Evolutionary conservation across 2,113 vertebrate species (phyloP), one percentile per base, ranked within the genome.

Genomic region (Bujurquina vittata): DNA sequence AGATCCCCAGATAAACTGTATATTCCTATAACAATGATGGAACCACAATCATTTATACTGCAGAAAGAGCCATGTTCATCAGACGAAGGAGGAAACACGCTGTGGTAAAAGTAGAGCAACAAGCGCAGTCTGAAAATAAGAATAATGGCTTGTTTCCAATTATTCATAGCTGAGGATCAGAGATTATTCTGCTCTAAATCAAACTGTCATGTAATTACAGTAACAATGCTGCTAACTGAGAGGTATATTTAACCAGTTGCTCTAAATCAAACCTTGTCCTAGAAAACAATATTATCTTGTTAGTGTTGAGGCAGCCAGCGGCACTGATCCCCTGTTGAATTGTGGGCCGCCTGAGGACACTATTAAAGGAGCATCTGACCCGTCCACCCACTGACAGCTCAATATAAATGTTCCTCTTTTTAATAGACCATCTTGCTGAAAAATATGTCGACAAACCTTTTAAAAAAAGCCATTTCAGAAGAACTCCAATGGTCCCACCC

Each of bases 401-500:
- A 89, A 80, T 91, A 93, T 88, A 91, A 92, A 93, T 88, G 91
- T 84, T 80, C 84, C 84, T 85, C 61, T 87, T 85, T 91, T 90
- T 91, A 92, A 94, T 90, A 91, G 92, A 91, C 90, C 91, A 84
- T 93, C 90, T 69, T 78, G 80, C 89, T 87, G 83, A 91, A 87
- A 91, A 92, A 93, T 91, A 91, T 92, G 87, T 89, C 88, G 86
- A 88, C 89, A 93, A 92, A 91, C 89, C 89, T 88, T 91, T 91
- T 83, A 89, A 89, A 92, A 37, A 93, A 93, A 93, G 91, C 85
- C 85, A 92, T 94, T 92, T 91, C 81, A 72, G 84, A 75, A 86
- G 81, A 89, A 91, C 84, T 88, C 89, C 85, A 87, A 84, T 84
- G 90, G 92, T 92, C 92, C 89, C 86, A 90, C 79, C 90, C 91